Base-by-base conservation (phyloP, 2,113 vertebrate genomes). In the Formicarius rufipectus region DNA sequence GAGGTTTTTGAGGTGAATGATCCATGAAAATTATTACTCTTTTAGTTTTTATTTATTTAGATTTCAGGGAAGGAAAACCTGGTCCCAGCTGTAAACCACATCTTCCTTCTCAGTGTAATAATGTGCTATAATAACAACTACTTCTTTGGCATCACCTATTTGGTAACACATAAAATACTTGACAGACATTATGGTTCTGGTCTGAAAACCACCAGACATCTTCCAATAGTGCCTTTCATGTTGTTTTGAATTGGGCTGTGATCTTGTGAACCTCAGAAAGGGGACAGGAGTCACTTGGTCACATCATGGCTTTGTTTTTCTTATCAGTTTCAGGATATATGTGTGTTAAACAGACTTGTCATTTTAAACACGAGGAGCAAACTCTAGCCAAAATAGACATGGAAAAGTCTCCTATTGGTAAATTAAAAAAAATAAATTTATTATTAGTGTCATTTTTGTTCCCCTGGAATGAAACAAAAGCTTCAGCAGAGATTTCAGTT, bases 61-160 rank as follows among this genome's bases (percentile, higher is more conserved):
- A 31, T 55, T 80, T 16, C 12, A 71, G 72, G 25, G 55, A 50
- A 27, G 33, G 49, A 90, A 93, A 80, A 55, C 27, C 23, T 55
- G 50, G 39, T 80, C 42, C 39, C 42, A 80, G 75, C 30, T 55
- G 59, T 90, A 92, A 77, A 90, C 4, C 27, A 74, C 45, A 55
- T 87, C 88, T 94, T 60, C 35, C 55, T 90, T 93, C 24, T 62
- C 78, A 77, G 21, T 74, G 33, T 83, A 52, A 77, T 33, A 56
- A 50, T 77, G 42, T 68, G 49, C 44, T 86, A 31, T 33, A 52
- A 44, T 52, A 66, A 44, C 24, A 86, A 7, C n/a, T 47, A 5
- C 2, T 67, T 79, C 33, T 81, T 81, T 2, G 7, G n/a, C 42
- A 80, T 76, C 63, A 37, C 28, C 58, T 39, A 13, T 44, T 39